These are phyloP conservation scores for Serripes groenlandicus DNA, from an alignment of 2,888 invertebrate species.

Conservation along the genomic window DNA sequence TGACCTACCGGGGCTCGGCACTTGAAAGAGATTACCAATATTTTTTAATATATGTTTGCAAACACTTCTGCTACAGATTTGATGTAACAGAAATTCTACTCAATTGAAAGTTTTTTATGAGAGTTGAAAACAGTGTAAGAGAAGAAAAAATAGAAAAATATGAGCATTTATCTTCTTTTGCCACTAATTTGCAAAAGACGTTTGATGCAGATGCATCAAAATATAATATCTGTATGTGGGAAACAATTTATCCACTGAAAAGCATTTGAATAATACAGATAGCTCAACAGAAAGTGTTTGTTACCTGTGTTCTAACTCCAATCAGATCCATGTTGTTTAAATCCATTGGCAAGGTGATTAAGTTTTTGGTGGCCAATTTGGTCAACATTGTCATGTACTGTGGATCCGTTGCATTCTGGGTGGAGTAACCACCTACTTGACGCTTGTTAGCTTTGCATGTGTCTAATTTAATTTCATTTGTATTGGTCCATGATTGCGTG, in stretches of 20 bases:
- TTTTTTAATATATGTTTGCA: no score
- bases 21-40: no score
- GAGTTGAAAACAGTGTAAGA: not conserved
- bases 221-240: not conserved
- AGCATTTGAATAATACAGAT: not conserved
- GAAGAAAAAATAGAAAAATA: not conserved
- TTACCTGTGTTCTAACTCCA: not conserved
- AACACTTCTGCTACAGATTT: no score
- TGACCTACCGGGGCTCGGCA: no score
- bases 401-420: slow-evolving; percentile 10
- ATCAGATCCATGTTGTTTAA: not conserved
- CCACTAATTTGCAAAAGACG: not conserved
- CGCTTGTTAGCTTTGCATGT: slow-evolving; percentile 21
- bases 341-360: not conserved
- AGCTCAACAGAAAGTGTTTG: not conserved
- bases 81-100: no score
- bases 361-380: not conserved
- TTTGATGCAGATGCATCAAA: not conserved
- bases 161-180: not conserved
- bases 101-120: no score
- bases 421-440: slow-evolving; percentile 36
- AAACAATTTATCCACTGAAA: not conserved
- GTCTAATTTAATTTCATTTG: slow-evolving; percentile 9
- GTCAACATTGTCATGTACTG: not conserved
- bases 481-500: slow-evolving; percentile 37